phyloP scores from a whole-genome alignment of 2,888 invertebrate species.

The Fissipunctia ypsillon region DNA sequence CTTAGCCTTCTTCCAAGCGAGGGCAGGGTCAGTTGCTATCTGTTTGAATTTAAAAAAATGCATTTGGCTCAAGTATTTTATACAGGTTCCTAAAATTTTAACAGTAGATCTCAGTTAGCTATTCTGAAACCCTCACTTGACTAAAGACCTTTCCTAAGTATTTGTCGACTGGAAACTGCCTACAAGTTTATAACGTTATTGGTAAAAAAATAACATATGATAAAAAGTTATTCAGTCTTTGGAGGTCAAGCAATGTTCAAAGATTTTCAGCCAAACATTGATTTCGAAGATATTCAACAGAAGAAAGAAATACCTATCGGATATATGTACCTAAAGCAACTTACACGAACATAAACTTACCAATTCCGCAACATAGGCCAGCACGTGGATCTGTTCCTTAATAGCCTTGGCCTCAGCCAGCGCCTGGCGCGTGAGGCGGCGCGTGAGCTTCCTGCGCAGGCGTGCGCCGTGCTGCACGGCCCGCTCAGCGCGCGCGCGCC shows the following conservation, averaged over 20 bases:
- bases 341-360: slow-evolving; percentile 84
- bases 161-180: background rate
- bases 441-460: slow-evolving; percentile 94
- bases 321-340: background rate
- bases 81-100: background rate
- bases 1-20: slow-evolving; percentile 93
- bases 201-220: background rate
- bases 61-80: background rate
- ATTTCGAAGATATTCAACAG: background rate
- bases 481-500: slow-evolving; percentile 92
- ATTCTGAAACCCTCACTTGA: background rate
- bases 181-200: background rate
- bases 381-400: slow-evolving; percentile 94
- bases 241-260: background rate
- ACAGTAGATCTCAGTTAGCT: background rate
- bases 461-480: slow-evolving; percentile 95
- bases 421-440: slow-evolving; percentile 94
- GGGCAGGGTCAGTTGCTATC: slow-evolving; percentile 94
- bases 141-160: background rate
- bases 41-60: slow-evolving; percentile 71
- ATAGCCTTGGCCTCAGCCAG: slow-evolving; percentile 95
- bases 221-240: background rate
- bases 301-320: background rate
- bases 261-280: background rate
- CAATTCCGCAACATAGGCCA: slow-evolving; percentile 94